Conservation (phyloP, 2,113 vertebrate species). For the Anhinga rufa region DNA sequence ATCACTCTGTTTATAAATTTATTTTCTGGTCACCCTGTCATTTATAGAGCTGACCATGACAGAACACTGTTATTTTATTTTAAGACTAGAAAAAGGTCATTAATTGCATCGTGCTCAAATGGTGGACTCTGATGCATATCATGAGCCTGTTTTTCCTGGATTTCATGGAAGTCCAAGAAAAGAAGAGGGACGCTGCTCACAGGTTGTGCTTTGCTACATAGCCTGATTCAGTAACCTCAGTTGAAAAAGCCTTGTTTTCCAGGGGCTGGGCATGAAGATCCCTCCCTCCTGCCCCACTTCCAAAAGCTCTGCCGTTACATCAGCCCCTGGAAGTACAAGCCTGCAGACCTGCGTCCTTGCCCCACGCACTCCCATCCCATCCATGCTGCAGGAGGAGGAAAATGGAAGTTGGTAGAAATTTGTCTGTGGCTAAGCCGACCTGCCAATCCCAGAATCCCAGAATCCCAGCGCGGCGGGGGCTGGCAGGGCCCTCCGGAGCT, state of each 20-base stretch:
- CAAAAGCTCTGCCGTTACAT: neutral
- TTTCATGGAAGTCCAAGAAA: neutral
- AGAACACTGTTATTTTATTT: neutral
- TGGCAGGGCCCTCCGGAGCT: no score
- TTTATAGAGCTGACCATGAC: neutral
- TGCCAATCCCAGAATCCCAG: neutral
- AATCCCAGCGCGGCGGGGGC: no score
- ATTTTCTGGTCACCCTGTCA: neutral
- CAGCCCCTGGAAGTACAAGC: neutral
- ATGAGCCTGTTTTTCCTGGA: neutral
- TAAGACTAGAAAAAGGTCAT: neutral
- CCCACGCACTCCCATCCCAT: neutral
- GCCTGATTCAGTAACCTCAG: neutral
- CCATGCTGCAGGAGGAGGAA: neutral
- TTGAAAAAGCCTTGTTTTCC: neutral
- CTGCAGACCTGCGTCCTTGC: neutral
- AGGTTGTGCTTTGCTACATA: neutral
- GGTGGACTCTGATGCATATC: neutral
- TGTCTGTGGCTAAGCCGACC: neutral
- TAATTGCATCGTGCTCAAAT: no score
- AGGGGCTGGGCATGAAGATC: neutral
- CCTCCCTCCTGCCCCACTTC: neutral
- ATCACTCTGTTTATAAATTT: neutral
- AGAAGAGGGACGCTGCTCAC: neutral
- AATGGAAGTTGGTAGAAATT: neutral